Evolutionary conservation across 35 echinoderm and acorn worm genomes (phyloP).

Genomic region (Ptychodera flava): DNA sequence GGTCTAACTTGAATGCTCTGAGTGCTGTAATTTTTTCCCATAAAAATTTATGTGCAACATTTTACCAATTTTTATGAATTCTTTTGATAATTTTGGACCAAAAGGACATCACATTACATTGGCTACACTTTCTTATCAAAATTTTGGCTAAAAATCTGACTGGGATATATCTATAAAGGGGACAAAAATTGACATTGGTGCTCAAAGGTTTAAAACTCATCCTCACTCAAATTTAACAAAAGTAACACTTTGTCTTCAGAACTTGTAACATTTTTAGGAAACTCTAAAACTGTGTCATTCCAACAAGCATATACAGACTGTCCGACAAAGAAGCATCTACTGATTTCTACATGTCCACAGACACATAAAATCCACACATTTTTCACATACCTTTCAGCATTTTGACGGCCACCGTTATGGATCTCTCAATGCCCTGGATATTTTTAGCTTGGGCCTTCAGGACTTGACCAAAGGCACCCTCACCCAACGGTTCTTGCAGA

Average conservation of each 20-base stretch:
- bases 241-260: background rate
- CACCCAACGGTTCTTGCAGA: background rate
- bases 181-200: no score
- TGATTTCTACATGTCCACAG: background rate
- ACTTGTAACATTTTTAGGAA: background rate
- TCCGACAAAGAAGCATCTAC: no score
- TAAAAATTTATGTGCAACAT: no score
- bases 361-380: background rate
- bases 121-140: no score
- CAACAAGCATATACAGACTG: background rate
- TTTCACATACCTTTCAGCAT: conserved; percentile 8
- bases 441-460: background rate
- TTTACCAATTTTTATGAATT: no score
- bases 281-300: background rate
- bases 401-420: background rate
- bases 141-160: no score
- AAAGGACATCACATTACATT: no score
- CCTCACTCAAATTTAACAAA: background rate
- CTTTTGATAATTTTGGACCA: no score
- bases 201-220: no score
- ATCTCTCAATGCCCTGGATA: background rate
- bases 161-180: no score
- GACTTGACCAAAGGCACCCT: conserved; percentile 10
- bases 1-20: background rate
- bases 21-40: no score